phyloP scores from a whole-genome alignment of 2,888 invertebrate species.

The Sinelater perroti region DNA sequence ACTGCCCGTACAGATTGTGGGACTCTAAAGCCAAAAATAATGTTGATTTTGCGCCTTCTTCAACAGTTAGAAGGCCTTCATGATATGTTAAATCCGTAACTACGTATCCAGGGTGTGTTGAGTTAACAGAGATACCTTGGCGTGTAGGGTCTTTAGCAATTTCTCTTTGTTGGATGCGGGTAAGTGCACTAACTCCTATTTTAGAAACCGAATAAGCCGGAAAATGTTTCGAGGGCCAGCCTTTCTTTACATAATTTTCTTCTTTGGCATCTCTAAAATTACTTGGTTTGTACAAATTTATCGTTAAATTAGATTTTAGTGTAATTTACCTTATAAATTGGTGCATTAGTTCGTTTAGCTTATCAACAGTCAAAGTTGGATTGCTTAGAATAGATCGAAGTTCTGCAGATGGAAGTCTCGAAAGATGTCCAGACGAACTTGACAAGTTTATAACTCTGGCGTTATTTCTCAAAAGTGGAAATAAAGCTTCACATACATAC shows the following conservation, averaged over 20 bases:
- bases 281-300: too few species aligned
- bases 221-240: slow-evolving; percentile 55
- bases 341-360: slow-evolving; percentile 69
- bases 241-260: slow-evolving; percentile 45
- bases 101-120: slow-evolving; percentile 80
- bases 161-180: slow-evolving; percentile 71
- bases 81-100: slow-evolving; percentile 78
- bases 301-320: too few species aligned
- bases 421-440: slow-evolving; percentile 72
- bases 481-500: slow-evolving; percentile 71
- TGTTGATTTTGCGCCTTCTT: slow-evolving; percentile 68
- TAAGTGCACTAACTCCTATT: slow-evolving; percentile 75
- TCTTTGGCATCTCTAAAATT: slow-evolving; percentile 48
- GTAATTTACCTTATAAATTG: slow-evolving; percentile 73
- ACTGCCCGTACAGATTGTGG: slow-evolving; percentile 67
- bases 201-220: slow-evolving; percentile 78
- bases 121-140: slow-evolving; percentile 73
- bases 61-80: slow-evolving; percentile 65
- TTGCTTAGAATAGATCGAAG: slow-evolving; percentile 66
- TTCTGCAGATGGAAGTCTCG: slow-evolving; percentile 67
- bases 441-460: slow-evolving; percentile 81
- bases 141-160: slow-evolving; percentile 62
- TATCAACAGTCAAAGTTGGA: slow-evolving; percentile 66
- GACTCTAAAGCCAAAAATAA: slow-evolving; percentile 72
- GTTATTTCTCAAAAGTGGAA: slow-evolving; percentile 74